Evolutionary conservation across 2,113 vertebrate genomes (phyloP).

Genomic region (Gambusia affinis): DNA sequence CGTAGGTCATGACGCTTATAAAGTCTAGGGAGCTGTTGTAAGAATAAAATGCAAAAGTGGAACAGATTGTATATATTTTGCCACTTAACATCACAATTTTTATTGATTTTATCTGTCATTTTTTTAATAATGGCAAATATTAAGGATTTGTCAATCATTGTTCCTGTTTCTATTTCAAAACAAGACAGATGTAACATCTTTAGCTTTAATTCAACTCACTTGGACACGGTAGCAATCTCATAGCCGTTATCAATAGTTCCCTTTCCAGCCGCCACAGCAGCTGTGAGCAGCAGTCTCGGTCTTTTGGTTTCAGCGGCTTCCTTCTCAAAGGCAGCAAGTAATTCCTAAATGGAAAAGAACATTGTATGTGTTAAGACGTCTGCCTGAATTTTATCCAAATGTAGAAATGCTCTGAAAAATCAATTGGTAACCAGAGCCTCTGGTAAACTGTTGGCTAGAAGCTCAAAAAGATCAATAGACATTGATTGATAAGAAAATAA

Average conservation of each 20-base stretch:
- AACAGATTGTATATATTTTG: not conserved
- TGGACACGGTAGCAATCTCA: constrained; percentile 73
- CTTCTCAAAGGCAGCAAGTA: constrained; percentile 73
- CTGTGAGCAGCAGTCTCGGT: constrained; percentile 74
- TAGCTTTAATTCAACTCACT: constrained; percentile 63
- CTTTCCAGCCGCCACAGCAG: constrained; percentile 77
- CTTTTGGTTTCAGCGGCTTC: constrained; percentile 65
- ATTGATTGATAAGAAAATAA: not conserved
- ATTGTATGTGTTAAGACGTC: not conserved
- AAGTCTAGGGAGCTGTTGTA: constrained; percentile 76
- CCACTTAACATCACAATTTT: not conserved
- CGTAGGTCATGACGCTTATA: constrained; percentile 82
- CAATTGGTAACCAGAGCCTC: not conserved
- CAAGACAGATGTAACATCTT: not conserved
- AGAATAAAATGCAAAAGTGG: no score
- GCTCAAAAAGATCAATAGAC: not conserved
- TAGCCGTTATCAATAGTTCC: constrained; percentile 74
- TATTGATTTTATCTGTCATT: not conserved
- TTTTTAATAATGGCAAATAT: not conserved
- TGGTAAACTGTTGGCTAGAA: not conserved
- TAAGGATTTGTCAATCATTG: not conserved
- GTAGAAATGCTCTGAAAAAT: not conserved
- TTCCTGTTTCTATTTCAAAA: not conserved
- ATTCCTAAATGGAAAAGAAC: constrained; percentile 67
- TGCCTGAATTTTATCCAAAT: not conserved